Conservation (phyloP, 2,113 vertebrate genomes). For the Corvus cornix region DNA sequence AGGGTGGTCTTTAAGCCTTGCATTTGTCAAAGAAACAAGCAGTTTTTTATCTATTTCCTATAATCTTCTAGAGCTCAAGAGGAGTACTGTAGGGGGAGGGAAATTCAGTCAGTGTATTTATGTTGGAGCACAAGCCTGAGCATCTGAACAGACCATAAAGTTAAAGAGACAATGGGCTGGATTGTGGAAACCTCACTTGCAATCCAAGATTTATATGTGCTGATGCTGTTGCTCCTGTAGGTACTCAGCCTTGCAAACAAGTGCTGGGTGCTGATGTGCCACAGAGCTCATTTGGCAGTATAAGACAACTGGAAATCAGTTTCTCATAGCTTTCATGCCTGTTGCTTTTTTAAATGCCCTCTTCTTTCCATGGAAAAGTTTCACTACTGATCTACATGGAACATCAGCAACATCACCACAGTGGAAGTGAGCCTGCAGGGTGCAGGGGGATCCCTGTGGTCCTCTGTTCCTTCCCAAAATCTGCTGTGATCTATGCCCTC, state of each 20-base stretch:
- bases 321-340: neutral
- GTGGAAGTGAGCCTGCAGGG: neutral
- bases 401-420: neutral
- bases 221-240: neutral
- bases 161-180: neutral
- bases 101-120: constrained; percentile 39
- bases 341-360: neutral
- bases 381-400: neutral
- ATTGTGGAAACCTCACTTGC: neutral
- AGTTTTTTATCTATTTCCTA: constrained; percentile 63
- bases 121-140: constrained; percentile 34
- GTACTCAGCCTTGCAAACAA: neutral
- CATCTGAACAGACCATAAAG: neutral
- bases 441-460: neutral
- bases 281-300: neutral
- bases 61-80: constrained; percentile 68
- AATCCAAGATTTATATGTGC: neutral
- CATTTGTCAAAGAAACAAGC: constrained; percentile 74
- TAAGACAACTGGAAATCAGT: neutral
- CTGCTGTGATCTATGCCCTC: neutral
- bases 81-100: neutral
- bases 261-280: neutral
- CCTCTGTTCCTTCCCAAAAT: neutral
- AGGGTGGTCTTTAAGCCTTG: constrained; percentile 71
- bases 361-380: neutral